Percentiles rank a stretch among this genome's conserved stretches.
Evolutionary conservation across 2,113 vertebrate species (phyloP).

Genomic region (Glaucidium brasilianum): DNA sequence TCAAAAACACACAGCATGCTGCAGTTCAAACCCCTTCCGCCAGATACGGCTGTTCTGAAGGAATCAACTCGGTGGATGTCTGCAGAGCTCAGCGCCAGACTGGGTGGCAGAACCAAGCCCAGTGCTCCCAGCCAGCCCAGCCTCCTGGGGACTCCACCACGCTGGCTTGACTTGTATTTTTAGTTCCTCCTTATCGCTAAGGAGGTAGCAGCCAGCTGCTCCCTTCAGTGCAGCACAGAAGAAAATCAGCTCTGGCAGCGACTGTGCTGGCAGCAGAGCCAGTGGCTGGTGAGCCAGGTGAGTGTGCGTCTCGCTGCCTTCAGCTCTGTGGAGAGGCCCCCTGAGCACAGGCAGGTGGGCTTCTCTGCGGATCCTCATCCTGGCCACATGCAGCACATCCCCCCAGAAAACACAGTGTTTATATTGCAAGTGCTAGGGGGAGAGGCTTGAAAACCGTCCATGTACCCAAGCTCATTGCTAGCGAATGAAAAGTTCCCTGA

Average conservation of each 20-base stretch:
- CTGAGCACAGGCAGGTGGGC: not conserved
- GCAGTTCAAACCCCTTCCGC: not conserved
- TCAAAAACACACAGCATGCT: not conserved
- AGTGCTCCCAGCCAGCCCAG: not conserved
- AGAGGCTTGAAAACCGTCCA: not conserved
- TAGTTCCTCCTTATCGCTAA: not conserved
- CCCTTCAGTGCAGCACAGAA: not conserved
- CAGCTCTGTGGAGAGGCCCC: not conserved
- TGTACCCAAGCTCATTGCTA: not conserved
- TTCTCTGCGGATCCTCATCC: not conserved
- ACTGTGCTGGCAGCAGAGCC: not conserved
- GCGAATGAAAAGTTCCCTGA: not conserved
- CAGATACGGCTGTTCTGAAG: not conserved
- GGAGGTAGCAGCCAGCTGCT: not conserved
- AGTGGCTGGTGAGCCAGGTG: not conserved
- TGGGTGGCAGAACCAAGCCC: not conserved
- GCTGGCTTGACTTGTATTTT: not conserved
- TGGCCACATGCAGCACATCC: not conserved
- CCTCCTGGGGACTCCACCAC: not conserved
- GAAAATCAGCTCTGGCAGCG: not conserved
- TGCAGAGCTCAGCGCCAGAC: rapidly evolving
- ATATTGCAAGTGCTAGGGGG: not conserved
- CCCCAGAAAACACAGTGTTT: rapidly evolving
- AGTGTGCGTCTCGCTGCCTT: rapidly evolving
- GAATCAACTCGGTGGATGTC: rapidly evolving